A percentile compares a stretch with the other conserved stretches of the same genome.
Conservation (phyloP, 2,797 vertebrate species). For the Harpagifer antarcticus region DNA sequence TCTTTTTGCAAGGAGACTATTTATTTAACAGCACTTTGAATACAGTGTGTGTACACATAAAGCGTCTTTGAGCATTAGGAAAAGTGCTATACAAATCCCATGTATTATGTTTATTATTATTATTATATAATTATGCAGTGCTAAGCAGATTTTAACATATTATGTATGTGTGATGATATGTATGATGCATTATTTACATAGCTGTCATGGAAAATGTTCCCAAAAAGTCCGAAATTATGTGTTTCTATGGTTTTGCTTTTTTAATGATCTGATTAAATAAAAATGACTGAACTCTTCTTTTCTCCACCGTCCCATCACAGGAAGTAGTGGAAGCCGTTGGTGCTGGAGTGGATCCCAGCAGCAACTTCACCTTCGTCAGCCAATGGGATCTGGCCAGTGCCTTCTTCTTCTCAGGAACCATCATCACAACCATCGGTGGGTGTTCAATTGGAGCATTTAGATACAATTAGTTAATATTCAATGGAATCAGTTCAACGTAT, state of each 20-base stretch:
- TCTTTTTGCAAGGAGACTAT: no score
- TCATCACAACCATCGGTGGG: constrained; percentile 94
- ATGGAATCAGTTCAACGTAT: not conserved
- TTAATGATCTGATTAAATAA: not conserved
- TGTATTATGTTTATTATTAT: no score
- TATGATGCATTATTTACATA: no score
- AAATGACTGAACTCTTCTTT: not conserved
- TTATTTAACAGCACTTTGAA: no score
- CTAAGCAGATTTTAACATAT: no score
- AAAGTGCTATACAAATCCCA: no score
- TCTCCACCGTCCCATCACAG: constrained; percentile 72
- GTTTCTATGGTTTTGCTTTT: not conserved
- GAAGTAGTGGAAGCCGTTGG: constrained; percentile 85
- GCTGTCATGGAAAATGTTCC: no score
- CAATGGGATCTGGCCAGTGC: constrained; percentile 92
- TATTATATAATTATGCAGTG: no score
- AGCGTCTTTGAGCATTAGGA: no score
- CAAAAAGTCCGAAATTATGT: not conserved
- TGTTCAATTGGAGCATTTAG: not conserved
- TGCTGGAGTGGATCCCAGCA: constrained; percentile 84
- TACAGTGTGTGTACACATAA: no score
- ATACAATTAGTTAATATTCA: not conserved
- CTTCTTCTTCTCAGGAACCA: constrained; percentile 95
- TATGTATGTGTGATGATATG: no score
- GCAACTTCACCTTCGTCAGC: constrained; percentile 81